Evolutionary conservation across 1,140 invertebrate species (phyloP).

Genomic region (Caenorhabditis remanei): DNA sequence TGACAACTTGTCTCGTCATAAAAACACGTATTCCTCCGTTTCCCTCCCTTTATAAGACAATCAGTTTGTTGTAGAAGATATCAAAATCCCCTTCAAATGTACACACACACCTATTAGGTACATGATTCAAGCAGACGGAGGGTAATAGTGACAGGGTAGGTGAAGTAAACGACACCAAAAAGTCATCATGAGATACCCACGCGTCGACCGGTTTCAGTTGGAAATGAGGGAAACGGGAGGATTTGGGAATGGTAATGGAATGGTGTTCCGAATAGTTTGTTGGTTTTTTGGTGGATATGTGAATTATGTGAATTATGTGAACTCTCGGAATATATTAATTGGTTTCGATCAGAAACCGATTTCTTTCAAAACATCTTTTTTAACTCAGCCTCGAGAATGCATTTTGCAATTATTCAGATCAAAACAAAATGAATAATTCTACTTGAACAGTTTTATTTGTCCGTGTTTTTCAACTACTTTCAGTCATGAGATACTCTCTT

Average conservation of each 20-base stretch:
- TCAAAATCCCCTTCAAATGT: slow-evolving; percentile 3
- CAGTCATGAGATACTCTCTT: slow-evolving; percentile 48
- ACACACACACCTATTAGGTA: slow-evolving; percentile 39
- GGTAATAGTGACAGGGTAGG: slow-evolving; percentile 16
- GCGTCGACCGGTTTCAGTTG: not conserved
- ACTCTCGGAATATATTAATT: too few relatives aligned
- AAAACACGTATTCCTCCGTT: slow-evolving; percentile 18
- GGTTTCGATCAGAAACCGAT: too few relatives aligned
- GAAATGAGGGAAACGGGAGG: not conserved
- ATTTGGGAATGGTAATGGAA: not conserved
- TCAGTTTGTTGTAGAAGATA: not conserved
- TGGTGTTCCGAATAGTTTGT: not conserved
- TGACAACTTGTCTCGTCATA: slow-evolving; percentile 49
- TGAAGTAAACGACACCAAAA: slow-evolving; percentile 30
- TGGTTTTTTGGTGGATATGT: too few relatives aligned
- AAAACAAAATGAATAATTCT: not conserved
- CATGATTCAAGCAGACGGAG: not conserved
- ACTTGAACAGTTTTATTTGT: slow-evolving; percentile 33
- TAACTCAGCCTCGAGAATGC: too few relatives aligned
- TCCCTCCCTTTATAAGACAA: not conserved
- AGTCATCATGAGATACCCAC: not conserved
- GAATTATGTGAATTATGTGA: too few relatives aligned
- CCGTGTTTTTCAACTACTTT: not conserved
- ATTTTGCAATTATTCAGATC: too few relatives aligned
- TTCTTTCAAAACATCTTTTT: too few relatives aligned